Percentiles rank a stretch among this genome's conserved stretches.
Conservation (phyloP, 2,113 vertebrate species). For the Sylvietta virens region DNA sequence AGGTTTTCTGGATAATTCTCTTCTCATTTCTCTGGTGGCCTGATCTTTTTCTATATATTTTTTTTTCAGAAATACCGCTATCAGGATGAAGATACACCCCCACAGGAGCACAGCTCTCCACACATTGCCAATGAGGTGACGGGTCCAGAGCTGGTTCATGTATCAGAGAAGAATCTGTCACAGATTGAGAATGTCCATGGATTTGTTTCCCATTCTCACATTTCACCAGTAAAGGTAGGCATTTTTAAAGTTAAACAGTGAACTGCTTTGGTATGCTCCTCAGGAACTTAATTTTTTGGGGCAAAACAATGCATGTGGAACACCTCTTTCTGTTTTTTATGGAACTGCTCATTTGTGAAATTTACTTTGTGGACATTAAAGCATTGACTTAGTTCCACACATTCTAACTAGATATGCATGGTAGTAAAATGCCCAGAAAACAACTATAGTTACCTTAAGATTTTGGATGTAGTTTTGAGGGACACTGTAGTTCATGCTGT, state of each 20-base stretch:
- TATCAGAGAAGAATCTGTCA: conserved; percentile 92
- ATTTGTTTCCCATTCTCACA: conserved; percentile 92
- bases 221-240: conserved; percentile 96
- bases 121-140: conserved; percentile 80
- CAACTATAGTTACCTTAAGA: not conserved
- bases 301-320: accelerated
- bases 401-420: not conserved
- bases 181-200: conserved; percentile 94
- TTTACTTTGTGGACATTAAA: not conserved
- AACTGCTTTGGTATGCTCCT: not conserved
- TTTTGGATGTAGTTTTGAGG: not conserved
- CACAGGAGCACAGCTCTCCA: conserved; percentile 87
- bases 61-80: conserved; percentile 87
- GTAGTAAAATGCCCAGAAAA: not conserved
- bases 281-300: not conserved
- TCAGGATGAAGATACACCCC: conserved; percentile 88
- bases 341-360: not conserved
- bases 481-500: not conserved
- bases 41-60: not conserved
- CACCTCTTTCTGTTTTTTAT: not conserved
- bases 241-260: not conserved
- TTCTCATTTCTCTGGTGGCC: not conserved
- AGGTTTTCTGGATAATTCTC: not conserved
- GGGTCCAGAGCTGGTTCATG: conserved; percentile 90
- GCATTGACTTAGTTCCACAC: not conserved